A percentile compares a stretch with the other conserved stretches of the same genome.
phyloP scores from a whole-genome alignment of 2,113 vertebrate species.

The Phaethornis superciliosus region DNA sequence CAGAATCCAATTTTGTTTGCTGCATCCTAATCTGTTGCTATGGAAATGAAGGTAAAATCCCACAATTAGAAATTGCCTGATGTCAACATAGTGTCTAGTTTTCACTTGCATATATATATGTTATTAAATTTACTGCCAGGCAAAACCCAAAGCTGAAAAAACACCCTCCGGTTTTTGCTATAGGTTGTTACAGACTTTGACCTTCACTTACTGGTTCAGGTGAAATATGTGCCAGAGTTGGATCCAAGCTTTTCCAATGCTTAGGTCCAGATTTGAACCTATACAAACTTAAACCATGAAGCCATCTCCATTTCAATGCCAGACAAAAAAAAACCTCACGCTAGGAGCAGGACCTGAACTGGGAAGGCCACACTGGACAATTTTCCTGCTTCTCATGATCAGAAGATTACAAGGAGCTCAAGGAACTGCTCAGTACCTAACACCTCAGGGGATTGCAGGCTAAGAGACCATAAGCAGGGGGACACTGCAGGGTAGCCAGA shows the following conservation, averaged over 20 bases:
- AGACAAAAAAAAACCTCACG: neutral
- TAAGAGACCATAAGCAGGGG: accelerated
- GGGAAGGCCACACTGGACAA: neutral
- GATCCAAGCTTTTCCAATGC: neutral
- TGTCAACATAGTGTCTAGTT: neutral
- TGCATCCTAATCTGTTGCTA: neutral
- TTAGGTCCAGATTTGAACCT: neutral
- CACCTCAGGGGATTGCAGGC: neutral
- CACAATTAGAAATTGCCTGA: neutral
- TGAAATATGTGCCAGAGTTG: neutral
- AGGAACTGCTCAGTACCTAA: neutral
- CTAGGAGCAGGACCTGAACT: neutral
- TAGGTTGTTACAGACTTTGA: neutral
- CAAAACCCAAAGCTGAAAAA: neutral
- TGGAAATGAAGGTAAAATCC: neutral
- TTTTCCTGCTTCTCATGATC: neutral
- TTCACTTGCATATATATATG: neutral
- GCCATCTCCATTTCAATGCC: neutral
- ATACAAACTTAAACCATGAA: neutral
- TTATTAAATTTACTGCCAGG: neutral
- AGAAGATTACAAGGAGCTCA: neutral
- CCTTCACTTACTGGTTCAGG: neutral
- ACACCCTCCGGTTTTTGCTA: neutral
- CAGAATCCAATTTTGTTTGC: neutral
- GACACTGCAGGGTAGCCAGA: neutral